Conservation (phyloP, 1,140 invertebrate genomes). For the Apis dorsata region DNA sequence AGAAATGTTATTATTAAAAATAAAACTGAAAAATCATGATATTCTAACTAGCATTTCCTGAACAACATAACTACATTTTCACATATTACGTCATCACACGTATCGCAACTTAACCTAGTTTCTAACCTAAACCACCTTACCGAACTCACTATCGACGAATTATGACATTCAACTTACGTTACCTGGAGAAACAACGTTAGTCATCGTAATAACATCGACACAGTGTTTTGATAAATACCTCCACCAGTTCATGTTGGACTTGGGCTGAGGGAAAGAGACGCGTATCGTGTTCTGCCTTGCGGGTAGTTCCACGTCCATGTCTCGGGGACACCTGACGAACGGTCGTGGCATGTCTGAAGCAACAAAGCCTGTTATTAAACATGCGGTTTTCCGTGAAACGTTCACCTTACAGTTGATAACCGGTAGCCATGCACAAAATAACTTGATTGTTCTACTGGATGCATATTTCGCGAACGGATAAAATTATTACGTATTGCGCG, state of each 20-base stretch:
- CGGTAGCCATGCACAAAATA: background rate
- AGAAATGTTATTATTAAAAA: too few relatives aligned
- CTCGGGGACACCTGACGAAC: slow-evolving; percentile 84
- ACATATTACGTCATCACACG: background rate
- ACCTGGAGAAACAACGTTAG: background rate
- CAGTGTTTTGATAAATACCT: slow-evolving; percentile 73
- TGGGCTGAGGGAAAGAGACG: slow-evolving; percentile 83
- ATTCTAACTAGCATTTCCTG: too few relatives aligned
- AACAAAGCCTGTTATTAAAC: slow-evolving; percentile 64
- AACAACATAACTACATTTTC: background rate
- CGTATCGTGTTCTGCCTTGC: slow-evolving; percentile 79
- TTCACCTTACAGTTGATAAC: background rate
- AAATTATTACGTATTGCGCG: slow-evolving; percentile 19
- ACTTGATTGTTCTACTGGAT: too few relatives aligned
- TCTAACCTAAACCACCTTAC: background rate
- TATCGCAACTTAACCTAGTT: background rate
- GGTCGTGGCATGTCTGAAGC: slow-evolving; percentile 76
- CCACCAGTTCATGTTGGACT: slow-evolving; percentile 85
- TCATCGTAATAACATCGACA: too few relatives aligned
- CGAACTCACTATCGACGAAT: background rate
- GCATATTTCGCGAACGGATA: background rate
- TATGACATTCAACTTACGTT: background rate
- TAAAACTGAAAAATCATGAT: too few relatives aligned
- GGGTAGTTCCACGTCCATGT: slow-evolving; percentile 82
- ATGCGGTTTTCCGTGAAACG: slow-evolving; percentile 38